Evolutionary conservation across 1,140 invertebrate genomes (phyloP).

Genomic region (Acromyrmex heyeri): DNA sequence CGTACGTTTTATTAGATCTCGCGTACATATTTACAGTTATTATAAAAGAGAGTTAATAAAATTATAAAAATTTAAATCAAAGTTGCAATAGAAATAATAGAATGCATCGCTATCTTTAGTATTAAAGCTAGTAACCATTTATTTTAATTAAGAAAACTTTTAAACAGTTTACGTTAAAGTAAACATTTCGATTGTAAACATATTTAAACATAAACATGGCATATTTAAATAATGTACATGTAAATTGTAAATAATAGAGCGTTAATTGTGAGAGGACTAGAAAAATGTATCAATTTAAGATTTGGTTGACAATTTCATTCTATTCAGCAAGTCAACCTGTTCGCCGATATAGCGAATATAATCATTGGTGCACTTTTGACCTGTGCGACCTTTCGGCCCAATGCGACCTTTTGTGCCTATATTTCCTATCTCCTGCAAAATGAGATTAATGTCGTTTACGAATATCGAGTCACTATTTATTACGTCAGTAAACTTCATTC

Average conservation of each 20-base stretch:
- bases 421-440: conserved; percentile 28
- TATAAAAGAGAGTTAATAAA: neutral
- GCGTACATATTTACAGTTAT: neutral
- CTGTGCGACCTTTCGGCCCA: conserved; percentile 36
- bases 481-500: neutral
- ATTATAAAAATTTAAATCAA: neutral
- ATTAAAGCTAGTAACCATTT: neutral
- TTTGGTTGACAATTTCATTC: conserved; percentile 4
- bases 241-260: neutral
- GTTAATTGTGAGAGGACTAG: neutral
- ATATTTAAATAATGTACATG: neutral
- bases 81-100: neutral
- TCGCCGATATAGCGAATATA: neutral
- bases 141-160: neutral
- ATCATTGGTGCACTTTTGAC: conserved; percentile 46
- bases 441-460: conserved; percentile 44
- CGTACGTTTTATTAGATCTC: neutral
- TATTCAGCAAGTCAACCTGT: neutral
- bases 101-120: neutral
- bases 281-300: conserved; percentile 1
- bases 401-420: conserved; percentile 34
- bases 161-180: neutral
- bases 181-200: neutral
- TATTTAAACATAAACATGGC: neutral
- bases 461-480: conserved; percentile 19